A percentile compares a stretch with the other conserved stretches of the same genome.
phyloP scores from a whole-genome alignment of 2,113 vertebrate species.

The Microtus pennsylvanicus region DNA sequence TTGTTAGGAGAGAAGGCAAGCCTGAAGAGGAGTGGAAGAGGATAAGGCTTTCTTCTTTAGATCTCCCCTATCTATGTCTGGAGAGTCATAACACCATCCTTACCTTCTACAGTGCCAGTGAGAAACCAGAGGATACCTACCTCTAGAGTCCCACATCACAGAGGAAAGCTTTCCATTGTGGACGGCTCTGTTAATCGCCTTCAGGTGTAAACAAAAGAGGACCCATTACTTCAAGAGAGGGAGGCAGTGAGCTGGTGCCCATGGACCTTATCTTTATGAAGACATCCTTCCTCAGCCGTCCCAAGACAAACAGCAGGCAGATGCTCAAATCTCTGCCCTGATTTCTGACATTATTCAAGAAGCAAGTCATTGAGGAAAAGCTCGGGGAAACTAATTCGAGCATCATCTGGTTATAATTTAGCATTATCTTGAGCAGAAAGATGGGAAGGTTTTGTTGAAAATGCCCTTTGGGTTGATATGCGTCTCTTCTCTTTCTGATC shows the following conservation, averaged over 20 bases:
- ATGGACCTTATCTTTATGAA: not conserved
- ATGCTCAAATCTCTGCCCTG: constrained; percentile 24
- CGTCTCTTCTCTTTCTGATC: constrained; percentile 56
- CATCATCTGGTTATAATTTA: constrained; percentile 55
- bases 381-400: not conserved
- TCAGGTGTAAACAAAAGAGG: not conserved
- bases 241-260: not conserved
- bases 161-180: not conserved
- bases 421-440: constrained; percentile 51
- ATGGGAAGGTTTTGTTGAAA: constrained; percentile 37
- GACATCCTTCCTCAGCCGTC: not conserved
- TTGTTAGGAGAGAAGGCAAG: not conserved
- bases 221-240: not conserved
- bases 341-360: not conserved
- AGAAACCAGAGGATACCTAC: not conserved
- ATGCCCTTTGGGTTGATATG: constrained; percentile 7
- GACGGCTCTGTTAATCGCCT: not conserved
- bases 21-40: not conserved
- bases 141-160: not conserved
- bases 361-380: not conserved
- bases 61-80: not conserved
- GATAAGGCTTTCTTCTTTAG: not conserved
- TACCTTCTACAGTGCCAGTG: not conserved
- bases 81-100: not conserved
- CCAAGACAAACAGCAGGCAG: not conserved